Evolutionary conservation across 2,797 vertebrate species (phyloP).

Genomic region (Channallabes apus): DNA sequence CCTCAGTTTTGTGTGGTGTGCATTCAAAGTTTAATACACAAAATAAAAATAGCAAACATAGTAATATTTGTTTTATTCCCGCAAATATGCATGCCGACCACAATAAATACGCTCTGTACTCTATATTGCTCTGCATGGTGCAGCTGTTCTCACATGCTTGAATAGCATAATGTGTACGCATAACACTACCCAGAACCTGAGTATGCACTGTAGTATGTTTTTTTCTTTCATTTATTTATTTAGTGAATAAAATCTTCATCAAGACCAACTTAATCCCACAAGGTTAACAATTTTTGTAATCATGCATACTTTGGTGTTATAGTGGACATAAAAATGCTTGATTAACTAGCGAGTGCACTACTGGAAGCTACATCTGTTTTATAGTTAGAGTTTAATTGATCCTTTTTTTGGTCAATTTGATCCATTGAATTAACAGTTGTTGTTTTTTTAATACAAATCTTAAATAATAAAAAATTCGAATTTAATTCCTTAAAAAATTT

Average conservation of each 20-base stretch:
- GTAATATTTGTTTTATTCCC: constrained; percentile 49
- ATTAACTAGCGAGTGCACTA: not conserved
- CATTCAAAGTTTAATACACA: constrained; percentile 55
- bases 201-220: not conserved
- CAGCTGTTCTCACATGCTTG: not conserved
- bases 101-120: not conserved
- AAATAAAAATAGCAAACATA: constrained; percentile 50
- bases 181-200: not conserved
- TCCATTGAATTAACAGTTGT: no score
- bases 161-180: no score
- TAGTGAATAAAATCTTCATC: not conserved
- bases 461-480: no score
- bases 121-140: not conserved
- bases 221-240: not conserved
- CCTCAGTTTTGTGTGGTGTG: constrained; percentile 48
- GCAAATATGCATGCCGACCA: not conserved
- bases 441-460: no score
- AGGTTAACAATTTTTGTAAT: not conserved
- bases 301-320: not conserved
- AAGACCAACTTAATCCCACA: not conserved
- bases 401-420: no score
- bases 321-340: not conserved
- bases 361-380: not conserved
- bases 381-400: no score
- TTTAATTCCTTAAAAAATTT: no score